A percentile compares a stretch with the other conserved stretches of the same genome.
phyloP scores from a whole-genome alignment of 2,113 vertebrate genomes.

The Pantherophis guttatus region DNA sequence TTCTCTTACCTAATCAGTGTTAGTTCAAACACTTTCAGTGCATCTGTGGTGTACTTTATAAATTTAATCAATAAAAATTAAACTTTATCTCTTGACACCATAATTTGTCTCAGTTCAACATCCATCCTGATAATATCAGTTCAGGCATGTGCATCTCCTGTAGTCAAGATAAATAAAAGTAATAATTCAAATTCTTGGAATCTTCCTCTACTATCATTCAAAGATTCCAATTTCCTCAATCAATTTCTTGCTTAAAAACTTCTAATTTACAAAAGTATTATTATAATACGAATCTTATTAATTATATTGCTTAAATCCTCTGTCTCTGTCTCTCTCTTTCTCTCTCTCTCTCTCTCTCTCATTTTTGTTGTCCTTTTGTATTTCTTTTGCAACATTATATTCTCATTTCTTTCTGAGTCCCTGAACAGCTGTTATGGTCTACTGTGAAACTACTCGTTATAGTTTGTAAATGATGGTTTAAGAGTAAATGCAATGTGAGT shows the following conservation, averaged over 20 bases:
- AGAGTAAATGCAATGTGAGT: neutral
- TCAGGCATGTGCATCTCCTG: neutral
- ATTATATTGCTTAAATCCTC: neutral
- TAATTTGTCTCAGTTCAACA: neutral
- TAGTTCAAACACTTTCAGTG: neutral
- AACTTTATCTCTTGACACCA: neutral
- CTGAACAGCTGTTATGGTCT: neutral
- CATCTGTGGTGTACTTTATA: neutral
- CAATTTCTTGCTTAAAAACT: neutral
- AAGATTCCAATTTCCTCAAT: neutral
- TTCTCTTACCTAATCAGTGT: neutral
- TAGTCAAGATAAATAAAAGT: neutral
- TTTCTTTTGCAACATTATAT: neutral
- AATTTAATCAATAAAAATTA: neutral
- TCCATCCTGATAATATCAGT: neutral
- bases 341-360: too few species aligned
- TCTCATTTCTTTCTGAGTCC: neutral
- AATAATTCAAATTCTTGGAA: neutral
- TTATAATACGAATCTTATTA: neutral
- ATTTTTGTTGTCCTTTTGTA: neutral
- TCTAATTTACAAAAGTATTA: neutral
- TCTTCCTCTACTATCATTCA: neutral
- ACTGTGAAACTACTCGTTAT: neutral
- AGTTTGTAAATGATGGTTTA: neutral
- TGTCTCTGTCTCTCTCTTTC: too few species aligned